These are phyloP conservation scores for Aulostomus chinensis DNA, from an alignment of 2,797 vertebrate genomes.

Conservation along the genomic window DNA sequence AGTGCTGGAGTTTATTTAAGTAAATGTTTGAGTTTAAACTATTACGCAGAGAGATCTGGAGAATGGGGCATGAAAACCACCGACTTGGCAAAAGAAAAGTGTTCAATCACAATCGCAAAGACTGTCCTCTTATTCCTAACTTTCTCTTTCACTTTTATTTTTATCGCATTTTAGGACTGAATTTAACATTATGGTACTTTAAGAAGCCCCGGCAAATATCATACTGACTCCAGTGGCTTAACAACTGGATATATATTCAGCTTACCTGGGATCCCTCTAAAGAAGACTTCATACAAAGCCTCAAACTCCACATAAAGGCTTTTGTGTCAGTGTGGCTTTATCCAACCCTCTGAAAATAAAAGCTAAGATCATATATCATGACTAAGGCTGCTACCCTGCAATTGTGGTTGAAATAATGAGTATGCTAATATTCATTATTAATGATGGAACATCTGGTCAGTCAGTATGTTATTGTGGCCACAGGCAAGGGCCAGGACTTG, in stretches of 20 bases:
- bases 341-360: constrained; percentile 17
- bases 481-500: constrained; percentile 16
- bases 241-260: too few species aligned
- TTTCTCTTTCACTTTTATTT: not conserved
- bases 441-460: constrained; percentile 59
- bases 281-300: constrained; percentile 5
- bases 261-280: constrained; percentile 14
- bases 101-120: constrained; percentile 7
- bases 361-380: constrained; percentile 31
- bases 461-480: constrained; percentile 17
- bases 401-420: constrained; percentile 38
- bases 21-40: constrained; percentile 59
- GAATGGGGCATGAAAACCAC: constrained; percentile 30
- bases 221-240: constrained; percentile 1
- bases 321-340: constrained; percentile 27
- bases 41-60: constrained; percentile 32
- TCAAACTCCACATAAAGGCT: constrained; percentile 17
- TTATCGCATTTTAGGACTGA: not conserved
- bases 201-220: constrained; percentile 1
- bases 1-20: constrained; percentile 71
- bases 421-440: constrained; percentile 58
- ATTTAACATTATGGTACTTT: not conserved
- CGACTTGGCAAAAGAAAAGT: constrained; percentile 3
- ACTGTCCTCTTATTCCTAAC: not conserved
- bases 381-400: constrained; percentile 4